Evolutionary conservation across 2,113 vertebrate species (phyloP), one percentile per base, ranked within the genome.

Genomic region (Leptobrachium ailaonicum): DNA sequence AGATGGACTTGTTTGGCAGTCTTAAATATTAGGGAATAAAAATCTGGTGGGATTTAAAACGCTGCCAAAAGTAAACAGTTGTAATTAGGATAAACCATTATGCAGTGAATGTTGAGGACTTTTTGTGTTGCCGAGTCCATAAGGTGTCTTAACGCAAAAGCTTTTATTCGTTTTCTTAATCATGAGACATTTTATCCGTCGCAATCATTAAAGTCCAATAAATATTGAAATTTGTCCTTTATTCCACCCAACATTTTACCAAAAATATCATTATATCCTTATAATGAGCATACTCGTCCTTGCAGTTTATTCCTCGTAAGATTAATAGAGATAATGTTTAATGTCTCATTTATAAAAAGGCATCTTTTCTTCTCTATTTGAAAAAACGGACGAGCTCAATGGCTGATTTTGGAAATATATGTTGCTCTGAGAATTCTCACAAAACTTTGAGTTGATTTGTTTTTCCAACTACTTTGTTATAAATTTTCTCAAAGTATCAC

Each of bases 1-100:
- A 93, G 91, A 92, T 91, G 91, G 91, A 75, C 89, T 88, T 86
- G 86, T 89, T 92, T 92, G 89, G 87, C 90, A 90, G 85, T 83
- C 82, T 79, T 87, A 87, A 86, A 85, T 86, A 78, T 86, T 89
- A 86, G 50, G 88, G 85, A 76, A 85, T 86, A 83, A 83, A 88
- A 90, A 88, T 88, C 90, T 91, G 90, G 83, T 82, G 88, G 82
- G 87, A 90, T 82, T 75, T 82, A 77, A 83, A 32, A 83, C 70
- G 54, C 80, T 87, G 90, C 89, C 91, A 92, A 88, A 88, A 87
- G 83, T 74, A 87, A 91, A 89, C 83, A 83, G 75, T 82, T 84
- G 82, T 83, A 88, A 85, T 86, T 82, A 87, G 82, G 88, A 77
- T 20, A 32, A 84, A 64, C 66, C 81, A 83, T 71, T 56, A 41